Evolutionary conservation across 2,888 invertebrate genomes (phyloP), one percentile per base, ranked within the genome.

Genomic region (Homarus gammarus): DNA sequence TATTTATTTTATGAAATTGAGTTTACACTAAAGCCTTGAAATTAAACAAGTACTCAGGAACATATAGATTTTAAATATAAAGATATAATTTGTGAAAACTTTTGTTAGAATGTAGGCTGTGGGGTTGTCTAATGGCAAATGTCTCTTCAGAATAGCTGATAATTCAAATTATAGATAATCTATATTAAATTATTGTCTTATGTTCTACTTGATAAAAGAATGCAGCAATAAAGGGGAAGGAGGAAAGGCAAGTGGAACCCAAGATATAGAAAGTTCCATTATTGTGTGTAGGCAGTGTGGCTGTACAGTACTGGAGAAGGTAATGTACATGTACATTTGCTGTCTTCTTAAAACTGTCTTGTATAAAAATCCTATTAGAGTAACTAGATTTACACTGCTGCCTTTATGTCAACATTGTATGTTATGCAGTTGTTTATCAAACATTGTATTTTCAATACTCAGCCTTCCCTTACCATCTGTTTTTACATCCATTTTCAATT

Each of bases 31-130:
- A 75, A 75, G 38, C 56, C 40, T 40, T 40, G 2, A 75, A 40
- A 75, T 75, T 75, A 75, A 38, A 75, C 36, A 75, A n/a, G 75
- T 38, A 75, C 73, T 72, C 72, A 72, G 40, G 75, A 75, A 75
- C 40, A 40, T 22, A 75, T 40, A 72, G 38, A 72, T 33, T 72
- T 31, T 75, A 40, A 40, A 75, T 15, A 75, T 40, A 75, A 40
- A 27, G 18, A 1, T 75, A 22, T 75, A 75, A 36, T 27, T 36
- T 75, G 27, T 18, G 33, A 72, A 72, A 72, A 33, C 40, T 38
- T 75, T 40, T 36, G 12, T 75, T 18, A 10, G 12, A 27, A 40
- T 75, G 8, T 75, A 40, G 75, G n/a, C 15, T 75, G 22, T 72
- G 72, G n/a, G 22, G 3, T 38, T 75, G 15, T 75, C 36, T 40